Evolutionary conservation across 2,113 vertebrate species (phyloP).

Genomic region (Tautogolabrus adspersus): DNA sequence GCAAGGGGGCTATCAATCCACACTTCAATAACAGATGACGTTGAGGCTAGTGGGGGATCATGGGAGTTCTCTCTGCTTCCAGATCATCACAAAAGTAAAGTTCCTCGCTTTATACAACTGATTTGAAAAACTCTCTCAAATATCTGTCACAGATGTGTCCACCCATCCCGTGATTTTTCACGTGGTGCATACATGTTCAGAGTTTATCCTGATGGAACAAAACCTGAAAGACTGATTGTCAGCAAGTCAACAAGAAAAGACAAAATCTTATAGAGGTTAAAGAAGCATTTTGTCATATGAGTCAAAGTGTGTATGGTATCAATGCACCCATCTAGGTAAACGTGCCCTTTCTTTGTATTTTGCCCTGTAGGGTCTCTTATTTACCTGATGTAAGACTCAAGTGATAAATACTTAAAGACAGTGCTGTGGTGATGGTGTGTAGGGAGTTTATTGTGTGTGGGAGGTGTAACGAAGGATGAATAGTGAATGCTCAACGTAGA

Average conservation of each 20-base stretch:
- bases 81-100: too few relatives aligned
- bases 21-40: too few relatives aligned
- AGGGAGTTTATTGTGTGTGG: conserved; percentile 33
- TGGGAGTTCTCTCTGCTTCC: too few relatives aligned
- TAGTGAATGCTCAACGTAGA: conserved; percentile 47
- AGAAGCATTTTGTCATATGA: neutral
- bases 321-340: neutral
- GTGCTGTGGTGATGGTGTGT: conserved; percentile 77
- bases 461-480: conserved; percentile 56
- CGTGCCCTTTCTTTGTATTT: neutral
- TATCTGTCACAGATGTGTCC: too few relatives aligned
- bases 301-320: neutral
- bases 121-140: too few relatives aligned
- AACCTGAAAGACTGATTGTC: too few relatives aligned
- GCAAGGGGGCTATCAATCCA: too few relatives aligned
- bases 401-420: conserved; percentile 65
- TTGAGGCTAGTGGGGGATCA: too few relatives aligned
- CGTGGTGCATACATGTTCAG: neutral
- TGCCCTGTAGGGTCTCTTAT: neutral
- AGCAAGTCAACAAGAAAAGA: neutral
- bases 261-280: neutral
- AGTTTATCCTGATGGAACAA: too few relatives aligned
- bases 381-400: neutral
- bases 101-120: too few relatives aligned
- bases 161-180: too few relatives aligned